Evolutionary conservation across 2,888 invertebrate species (phyloP).

Genomic region (Agrochola circellaris): DNA sequence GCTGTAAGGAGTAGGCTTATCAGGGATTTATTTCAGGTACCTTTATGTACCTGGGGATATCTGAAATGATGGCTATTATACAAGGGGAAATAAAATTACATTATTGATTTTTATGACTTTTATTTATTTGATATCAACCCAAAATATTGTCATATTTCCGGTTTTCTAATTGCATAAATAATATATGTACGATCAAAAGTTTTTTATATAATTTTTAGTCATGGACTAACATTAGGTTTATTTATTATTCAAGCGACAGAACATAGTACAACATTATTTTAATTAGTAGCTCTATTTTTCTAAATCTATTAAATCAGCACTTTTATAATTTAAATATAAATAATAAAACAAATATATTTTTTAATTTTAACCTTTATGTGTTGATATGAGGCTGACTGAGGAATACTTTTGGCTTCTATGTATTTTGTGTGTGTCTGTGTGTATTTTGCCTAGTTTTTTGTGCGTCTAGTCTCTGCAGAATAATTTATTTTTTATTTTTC

Average conservation of each 20-base stretch:
- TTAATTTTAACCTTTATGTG: no score
- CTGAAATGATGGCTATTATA: constrained; percentile 1
- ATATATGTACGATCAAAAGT: not conserved
- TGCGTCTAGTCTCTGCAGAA: no score
- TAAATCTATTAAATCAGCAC: not conserved
- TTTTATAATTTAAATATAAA: no score
- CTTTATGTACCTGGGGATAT: constrained; percentile 14
- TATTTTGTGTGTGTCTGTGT: not conserved
- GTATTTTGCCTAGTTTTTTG: no score
- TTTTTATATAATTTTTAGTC: accelerated
- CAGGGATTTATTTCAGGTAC: constrained; percentile 15
- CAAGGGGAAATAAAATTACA: constrained; percentile 3
- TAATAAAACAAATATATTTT: no score
- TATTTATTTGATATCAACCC: not conserved
- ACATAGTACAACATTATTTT: no score
- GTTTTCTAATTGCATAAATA: not conserved
- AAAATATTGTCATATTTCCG: not conserved
- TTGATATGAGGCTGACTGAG: no score
- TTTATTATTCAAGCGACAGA: not conserved
- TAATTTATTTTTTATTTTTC: no score
- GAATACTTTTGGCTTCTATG: no score
- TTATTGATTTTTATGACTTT: not conserved
- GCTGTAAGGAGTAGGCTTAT: constrained; percentile 23
- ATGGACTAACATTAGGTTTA: no score
- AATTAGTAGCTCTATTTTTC: not conserved